These are phyloP conservation scores for Poeciliopsis occidentalis DNA, from an alignment of 2,113 vertebrate genomes.

Conservation along the genomic window DNA sequence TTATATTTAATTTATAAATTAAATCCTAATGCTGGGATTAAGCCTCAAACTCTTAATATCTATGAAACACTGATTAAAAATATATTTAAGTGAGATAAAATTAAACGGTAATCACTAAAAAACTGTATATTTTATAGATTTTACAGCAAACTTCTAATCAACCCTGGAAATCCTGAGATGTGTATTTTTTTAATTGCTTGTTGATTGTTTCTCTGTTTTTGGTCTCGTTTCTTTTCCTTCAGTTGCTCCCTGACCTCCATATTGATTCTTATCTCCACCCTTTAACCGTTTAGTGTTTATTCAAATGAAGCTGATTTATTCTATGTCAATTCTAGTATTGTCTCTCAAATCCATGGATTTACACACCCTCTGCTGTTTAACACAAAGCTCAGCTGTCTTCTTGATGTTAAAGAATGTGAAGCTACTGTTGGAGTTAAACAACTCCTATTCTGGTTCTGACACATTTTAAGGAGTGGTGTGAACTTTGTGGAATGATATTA, in stretches of 20 bases:
- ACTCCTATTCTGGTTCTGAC: background rate
- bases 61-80: too few relatives aligned
- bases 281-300: background rate
- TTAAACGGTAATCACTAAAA: too few relatives aligned
- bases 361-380: background rate
- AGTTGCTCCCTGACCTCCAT: background rate
- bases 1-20: too few relatives aligned
- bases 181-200: background rate
- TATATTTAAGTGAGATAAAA: too few relatives aligned
- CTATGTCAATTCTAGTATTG: background rate
- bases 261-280: background rate
- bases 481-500: background rate
- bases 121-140: too few relatives aligned
- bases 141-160: too few relatives aligned
- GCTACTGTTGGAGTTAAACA: background rate
- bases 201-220: background rate
- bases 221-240: background rate
- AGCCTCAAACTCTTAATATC: too few relatives aligned
- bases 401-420: slow-evolving; percentile 3
- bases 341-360: background rate
- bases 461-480: slow-evolving; percentile 26
- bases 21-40: too few relatives aligned
- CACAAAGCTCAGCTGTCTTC: background rate
- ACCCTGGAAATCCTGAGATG: too few relatives aligned
- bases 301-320: background rate